Percentiles rank a stretch among this genome's conserved stretches.
phyloP scores from a whole-genome alignment of 2,113 vertebrate genomes.

The Aythya baeri region DNA sequence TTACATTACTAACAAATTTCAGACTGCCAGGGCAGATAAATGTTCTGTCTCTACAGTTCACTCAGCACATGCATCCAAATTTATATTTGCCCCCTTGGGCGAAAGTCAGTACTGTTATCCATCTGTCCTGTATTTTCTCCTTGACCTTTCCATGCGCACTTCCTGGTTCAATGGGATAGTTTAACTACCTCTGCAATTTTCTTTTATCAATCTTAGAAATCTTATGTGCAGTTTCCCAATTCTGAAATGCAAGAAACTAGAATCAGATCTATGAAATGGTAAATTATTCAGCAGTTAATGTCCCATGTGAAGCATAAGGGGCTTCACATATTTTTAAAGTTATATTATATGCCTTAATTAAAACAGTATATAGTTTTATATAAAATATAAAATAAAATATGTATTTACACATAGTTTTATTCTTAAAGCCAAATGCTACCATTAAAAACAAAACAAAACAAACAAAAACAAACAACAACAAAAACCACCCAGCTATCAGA shows the following conservation, averaged over 20 bases:
- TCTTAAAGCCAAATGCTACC: slow-evolving; percentile 15
- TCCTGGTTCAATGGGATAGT: slow-evolving; percentile 7
- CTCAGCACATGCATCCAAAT: slow-evolving; percentile 29
- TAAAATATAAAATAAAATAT: not conserved
- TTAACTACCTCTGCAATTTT: slow-evolving; percentile 42
- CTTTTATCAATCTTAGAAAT: slow-evolving; percentile 63
- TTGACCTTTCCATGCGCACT: slow-evolving; percentile 47
- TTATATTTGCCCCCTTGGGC: slow-evolving; percentile 16
- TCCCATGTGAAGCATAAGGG: not conserved
- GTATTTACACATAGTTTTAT: not conserved
- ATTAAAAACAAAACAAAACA: not conserved
- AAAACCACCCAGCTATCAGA: not conserved
- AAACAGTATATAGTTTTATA: not conserved
- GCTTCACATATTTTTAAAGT: not conserved
- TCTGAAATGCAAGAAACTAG: slow-evolving; percentile 3
- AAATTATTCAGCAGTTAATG: slow-evolving; percentile 56
- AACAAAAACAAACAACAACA: not conserved
- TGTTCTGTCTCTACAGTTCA: slow-evolving; percentile 20
- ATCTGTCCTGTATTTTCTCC: slow-evolving; percentile 58
- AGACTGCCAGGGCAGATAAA: slow-evolving; percentile 42
- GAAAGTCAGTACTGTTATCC: slow-evolving; percentile 13
- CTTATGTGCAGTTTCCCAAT: slow-evolving; percentile 39
- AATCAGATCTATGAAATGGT: slow-evolving; percentile 28
- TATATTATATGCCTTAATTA: not conserved
- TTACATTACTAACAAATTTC: slow-evolving; percentile 34